Base-by-base conservation (phyloP, 2,888 invertebrate genomes). In the Thereva unica region DNA sequence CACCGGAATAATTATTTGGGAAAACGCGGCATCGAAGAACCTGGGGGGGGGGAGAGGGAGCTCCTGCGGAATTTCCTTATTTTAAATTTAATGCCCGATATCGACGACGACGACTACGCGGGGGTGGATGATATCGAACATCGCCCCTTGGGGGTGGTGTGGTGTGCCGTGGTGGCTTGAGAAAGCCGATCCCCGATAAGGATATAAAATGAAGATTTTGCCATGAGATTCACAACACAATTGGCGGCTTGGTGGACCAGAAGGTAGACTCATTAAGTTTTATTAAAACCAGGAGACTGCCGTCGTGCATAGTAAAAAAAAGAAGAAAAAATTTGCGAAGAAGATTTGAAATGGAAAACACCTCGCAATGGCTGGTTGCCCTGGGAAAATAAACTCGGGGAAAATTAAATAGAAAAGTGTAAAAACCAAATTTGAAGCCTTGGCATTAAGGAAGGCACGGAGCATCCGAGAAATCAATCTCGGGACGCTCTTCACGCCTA, bases 401-500 rank as follows among this genome's bases (percentile, higher is more conserved):
- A 61, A 50, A 61, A 61, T 61, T 61, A 41, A 61, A 61, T 61
- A 10, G 23, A 34, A 41, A 49, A n/a, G 34, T 34, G 50, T 50
- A 61, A 61, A 9, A 61, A 37, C 45, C 7, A 12, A 59, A 45
- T n/a, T 44, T 38, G 12, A 10, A 12, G 37, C 6, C 10, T n/a
- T 35, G 38, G 12, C 12, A 47, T 61, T 34, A 41, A 50, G 50
- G 41, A 61, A 50, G 50, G 49, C 23, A 50, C n/a, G 8, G 47
- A 50, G 6, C 54, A 59, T 61, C 55, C 54, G 42, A 49, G 42
- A 66, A 68, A 68, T 68, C 68, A 68, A 68, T 68, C 68, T 66
- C 56, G 40, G 52, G 12, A 63, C 49, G 37, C 50, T 54, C 23
- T 34, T 34, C 61, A 59, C 59, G 67, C 65, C 65, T 57, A 65